Evolutionary conservation across 2,797 vertebrate species (phyloP).

Genomic region (Artibeus jamaicensis): DNA sequence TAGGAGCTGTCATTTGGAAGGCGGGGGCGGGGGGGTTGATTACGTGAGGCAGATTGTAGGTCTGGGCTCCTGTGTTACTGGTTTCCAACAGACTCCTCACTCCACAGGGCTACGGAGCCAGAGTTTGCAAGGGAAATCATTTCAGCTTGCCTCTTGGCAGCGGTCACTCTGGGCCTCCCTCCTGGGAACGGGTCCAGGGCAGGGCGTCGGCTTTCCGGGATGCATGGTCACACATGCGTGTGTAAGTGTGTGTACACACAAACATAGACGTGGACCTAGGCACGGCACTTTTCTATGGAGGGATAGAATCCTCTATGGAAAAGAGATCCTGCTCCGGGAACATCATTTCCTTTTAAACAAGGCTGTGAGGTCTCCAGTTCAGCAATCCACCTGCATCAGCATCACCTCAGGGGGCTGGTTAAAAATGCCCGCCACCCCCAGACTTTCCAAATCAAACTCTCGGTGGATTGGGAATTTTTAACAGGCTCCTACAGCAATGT

Average conservation of each 20-base stretch:
- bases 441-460: not conserved
- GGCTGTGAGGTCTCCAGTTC: not conserved
- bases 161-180: not conserved
- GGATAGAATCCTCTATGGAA: not conserved
- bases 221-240: not conserved
- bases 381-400: not conserved
- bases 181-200: not conserved
- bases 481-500: not conserved
- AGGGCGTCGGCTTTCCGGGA: not conserved
- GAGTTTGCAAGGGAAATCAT: conserved; percentile 70
- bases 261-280: not conserved
- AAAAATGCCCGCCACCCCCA: not conserved
- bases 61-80: not conserved
- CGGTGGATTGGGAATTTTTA: not conserved
- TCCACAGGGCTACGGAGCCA: not conserved
- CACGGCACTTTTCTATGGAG: not conserved
- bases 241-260: not conserved
- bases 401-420: not conserved
- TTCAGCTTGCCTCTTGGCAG: conserved; percentile 44
- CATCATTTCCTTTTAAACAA: not conserved
- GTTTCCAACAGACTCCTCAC: not conserved
- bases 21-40: not conserved
- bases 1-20: not conserved
- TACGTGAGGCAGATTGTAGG: not conserved
- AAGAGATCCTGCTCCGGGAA: not conserved